Percentiles rank a stretch among this genome's conserved stretches.
phyloP scores from a whole-genome alignment of 2,797 vertebrate species.

The Antennarius maculatus region DNA sequence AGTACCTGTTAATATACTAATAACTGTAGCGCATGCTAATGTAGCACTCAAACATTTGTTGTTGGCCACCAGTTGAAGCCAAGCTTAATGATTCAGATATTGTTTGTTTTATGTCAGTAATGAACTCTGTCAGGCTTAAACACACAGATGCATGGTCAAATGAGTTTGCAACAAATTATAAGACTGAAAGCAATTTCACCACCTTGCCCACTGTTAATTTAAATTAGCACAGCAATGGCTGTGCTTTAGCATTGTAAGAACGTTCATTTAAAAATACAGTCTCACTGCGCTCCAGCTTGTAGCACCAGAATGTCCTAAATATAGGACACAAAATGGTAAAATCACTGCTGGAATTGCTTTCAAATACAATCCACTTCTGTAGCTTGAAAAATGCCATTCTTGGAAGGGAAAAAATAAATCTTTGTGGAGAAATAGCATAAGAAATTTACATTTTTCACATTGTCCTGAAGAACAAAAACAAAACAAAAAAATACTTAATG shows the following conservation, averaged over 20 bases:
- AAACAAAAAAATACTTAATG: not conserved
- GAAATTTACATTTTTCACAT: not conserved
- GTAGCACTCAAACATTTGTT: too few species aligned
- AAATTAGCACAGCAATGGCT: slow-evolving; percentile 21
- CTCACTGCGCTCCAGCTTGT: slow-evolving; percentile 10
- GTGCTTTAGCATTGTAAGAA: slow-evolving; percentile 4
- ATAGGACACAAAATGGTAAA: slow-evolving; percentile 26
- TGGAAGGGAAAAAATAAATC: not conserved
- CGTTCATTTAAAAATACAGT: slow-evolving; percentile 9
- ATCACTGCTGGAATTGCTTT: slow-evolving; percentile 20
- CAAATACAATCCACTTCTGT: slow-evolving; percentile 31
- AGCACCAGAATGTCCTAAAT: slow-evolving; percentile 27
- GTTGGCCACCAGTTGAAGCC: not conserved
- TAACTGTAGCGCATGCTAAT: not conserved
- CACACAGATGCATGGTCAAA: slow-evolving; percentile 15
- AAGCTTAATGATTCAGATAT: slow-evolving; percentile 17
- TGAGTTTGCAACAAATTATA: slow-evolving; percentile 31
- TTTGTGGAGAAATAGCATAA: slow-evolving; percentile 4
- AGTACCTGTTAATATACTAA: not conserved
- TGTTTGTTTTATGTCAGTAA: slow-evolving; percentile 20
- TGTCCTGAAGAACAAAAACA: not conserved
- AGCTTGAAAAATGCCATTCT: slow-evolving; percentile 18
- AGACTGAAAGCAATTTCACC: slow-evolving; percentile 33
- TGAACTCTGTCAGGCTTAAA: slow-evolving; percentile 14
- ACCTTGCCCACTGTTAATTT: slow-evolving; percentile 16